Evolutionary conservation across 2,888 invertebrate genomes (phyloP), one percentile per base, ranked within the genome.

Genomic region (Stramonita haemastoma): DNA sequence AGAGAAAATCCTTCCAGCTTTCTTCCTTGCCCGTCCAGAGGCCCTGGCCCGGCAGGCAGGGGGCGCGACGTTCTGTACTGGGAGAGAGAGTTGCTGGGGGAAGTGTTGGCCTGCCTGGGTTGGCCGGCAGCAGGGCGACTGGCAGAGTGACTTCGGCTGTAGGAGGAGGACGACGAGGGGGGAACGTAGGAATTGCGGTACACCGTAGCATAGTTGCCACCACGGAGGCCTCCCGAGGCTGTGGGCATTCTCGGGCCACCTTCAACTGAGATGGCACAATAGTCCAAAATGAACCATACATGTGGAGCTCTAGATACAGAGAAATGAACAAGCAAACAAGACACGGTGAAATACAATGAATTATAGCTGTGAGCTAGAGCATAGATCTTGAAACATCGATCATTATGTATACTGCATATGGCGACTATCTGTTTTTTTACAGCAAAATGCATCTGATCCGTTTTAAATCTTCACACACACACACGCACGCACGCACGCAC

Each of bases 11-110:
- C 88, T 22, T 85, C 90, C 19, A 94, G 89, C 87, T 92, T 94
- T 86, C 90, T 91, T 29, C 94, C 94, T 46, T 79, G 87, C 11
- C 91, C 29, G 90, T 94, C 94, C 81, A 94, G 89, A 4, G 94
- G 94, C 15, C 94, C 94, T 56, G 94, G 93, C 0, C 94, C 94
- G 79, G 89, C 46, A 2, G 94, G 94, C 56, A 94, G 90, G 57
- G 93, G 92, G 66, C 94, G 89, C 19, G 89, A 70, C 15, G 57
- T 29, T 66, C 87, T 86, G 84, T 87, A 77, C 29, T 32, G 90
- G 26, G 90, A 86, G n/a, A 84, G 81, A 29, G 73, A 26, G 29
- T 87, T 77, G 56, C 6, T 36, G 4, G 88, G 32, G 1, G 86
- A n/a, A 15, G 87, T 17, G 77, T 86, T 89, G 0, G 36, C 29